Evolutionary conservation across 2,888 invertebrate species (phyloP).

Genomic region (Protodeltote pygarga): DNA sequence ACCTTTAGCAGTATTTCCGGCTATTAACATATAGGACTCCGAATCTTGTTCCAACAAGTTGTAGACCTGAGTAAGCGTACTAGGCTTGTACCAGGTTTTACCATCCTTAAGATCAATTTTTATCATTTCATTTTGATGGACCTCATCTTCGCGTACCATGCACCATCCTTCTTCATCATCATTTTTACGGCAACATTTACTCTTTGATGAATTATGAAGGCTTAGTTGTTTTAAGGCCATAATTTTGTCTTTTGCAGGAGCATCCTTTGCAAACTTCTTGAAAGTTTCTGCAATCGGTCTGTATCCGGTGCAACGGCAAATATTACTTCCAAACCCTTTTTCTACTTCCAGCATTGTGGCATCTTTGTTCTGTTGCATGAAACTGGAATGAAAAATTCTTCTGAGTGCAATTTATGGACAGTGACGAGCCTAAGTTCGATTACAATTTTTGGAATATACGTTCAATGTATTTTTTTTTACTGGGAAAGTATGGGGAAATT

Average conservation of each 20-base stretch:
- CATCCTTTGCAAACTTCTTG: constrained; percentile 85
- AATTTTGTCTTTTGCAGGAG: constrained; percentile 53
- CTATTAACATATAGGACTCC: constrained; percentile 86
- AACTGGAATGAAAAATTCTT: constrained; percentile 55
- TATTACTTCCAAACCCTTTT: constrained; percentile 89
- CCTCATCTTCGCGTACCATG: constrained; percentile 51
- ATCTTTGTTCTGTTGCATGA: constrained; percentile 70
- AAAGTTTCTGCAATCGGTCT: constrained; percentile 88
- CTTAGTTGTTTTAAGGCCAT: constrained; percentile 10
- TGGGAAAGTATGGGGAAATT: too few relatives aligned
- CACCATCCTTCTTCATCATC: constrained; percentile 62
- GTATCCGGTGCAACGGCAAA: constrained; percentile 91
- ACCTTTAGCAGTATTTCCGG: constrained; percentile 91
- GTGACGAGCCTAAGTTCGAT: too few relatives aligned
- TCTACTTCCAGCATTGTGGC: constrained; percentile 89
- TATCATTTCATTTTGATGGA: constrained; percentile 26
- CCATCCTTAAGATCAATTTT: constrained; percentile 61
- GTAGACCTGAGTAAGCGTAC: constrained; percentile 76
- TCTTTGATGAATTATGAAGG: constrained; percentile 44
- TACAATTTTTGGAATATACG: too few relatives aligned
- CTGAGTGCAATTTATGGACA: background rate
- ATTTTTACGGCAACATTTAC: constrained; percentile 36
- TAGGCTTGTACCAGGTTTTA: constrained; percentile 82
- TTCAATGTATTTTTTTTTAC: too few relatives aligned
- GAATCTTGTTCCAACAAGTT: constrained; percentile 59